These are phyloP conservation scores for Phylloscopus trochiloides DNA, from an alignment of 2,113 vertebrate species.

Conservation along the genomic window DNA sequence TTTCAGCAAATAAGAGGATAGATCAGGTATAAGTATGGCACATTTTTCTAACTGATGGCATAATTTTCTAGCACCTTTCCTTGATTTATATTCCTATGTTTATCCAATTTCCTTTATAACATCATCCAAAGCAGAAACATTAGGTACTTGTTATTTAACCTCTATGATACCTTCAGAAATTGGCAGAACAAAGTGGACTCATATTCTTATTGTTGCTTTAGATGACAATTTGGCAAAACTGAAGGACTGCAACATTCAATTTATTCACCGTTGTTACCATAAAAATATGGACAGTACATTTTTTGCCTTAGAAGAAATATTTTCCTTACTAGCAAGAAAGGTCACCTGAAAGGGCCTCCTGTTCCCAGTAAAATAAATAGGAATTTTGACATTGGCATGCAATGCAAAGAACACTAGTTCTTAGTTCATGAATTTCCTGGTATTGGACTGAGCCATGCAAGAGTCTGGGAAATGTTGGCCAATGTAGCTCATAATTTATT, in stretches of 20 bases:
- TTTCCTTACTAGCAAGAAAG: background rate
- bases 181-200: slow-evolving; percentile 45
- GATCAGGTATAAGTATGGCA: background rate
- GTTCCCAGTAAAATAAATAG: background rate
- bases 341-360: background rate
- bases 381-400: background rate
- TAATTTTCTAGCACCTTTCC: slow-evolving; percentile 11
- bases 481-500: background rate
- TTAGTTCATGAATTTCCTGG: background rate
- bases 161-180: slow-evolving; percentile 38
- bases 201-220: background rate
- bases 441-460: background rate
- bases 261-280: background rate
- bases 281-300: background rate
- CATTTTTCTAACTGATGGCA: slow-evolving; percentile 54
- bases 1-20: background rate
- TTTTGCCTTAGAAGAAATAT: background rate
- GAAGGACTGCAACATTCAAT: background rate
- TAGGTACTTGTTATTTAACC: slow-evolving; percentile 42
- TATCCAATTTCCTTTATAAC: slow-evolving; percentile 50
- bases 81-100: slow-evolving; percentile 50
- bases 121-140: slow-evolving; percentile 20
- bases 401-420: background rate
- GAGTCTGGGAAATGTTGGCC: background rate
- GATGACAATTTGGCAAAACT: background rate